phyloP scores from a whole-genome alignment of 1,140 invertebrate species.

The Whitmania pigra region DNA sequence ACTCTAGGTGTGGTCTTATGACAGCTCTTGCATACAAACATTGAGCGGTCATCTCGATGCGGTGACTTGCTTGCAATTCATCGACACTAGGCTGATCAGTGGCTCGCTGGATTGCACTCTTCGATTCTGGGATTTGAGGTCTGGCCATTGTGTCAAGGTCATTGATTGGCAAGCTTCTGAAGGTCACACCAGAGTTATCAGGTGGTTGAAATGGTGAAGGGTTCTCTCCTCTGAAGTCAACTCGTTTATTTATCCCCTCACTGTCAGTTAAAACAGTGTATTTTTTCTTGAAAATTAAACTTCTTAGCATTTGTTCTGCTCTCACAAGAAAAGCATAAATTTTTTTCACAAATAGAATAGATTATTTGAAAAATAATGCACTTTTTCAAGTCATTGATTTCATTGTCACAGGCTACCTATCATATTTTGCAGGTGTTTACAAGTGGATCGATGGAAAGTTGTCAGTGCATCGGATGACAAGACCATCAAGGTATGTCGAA shows the following conservation, averaged over 20 bases:
- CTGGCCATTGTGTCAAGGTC: conserved; percentile 45
- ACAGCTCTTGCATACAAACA: conserved; percentile 41
- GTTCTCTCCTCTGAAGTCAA: conserved; percentile 5
- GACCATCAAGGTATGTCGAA: conserved; percentile 45
- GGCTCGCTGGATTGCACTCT: conserved; percentile 47
- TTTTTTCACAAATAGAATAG: too few species aligned
- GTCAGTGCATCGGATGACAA: conserved; percentile 49
- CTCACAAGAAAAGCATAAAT: too few species aligned
- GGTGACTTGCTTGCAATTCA: conserved; percentile 47
- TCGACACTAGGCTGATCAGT: conserved; percentile 42
- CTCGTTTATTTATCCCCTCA: not conserved
- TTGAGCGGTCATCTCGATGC: conserved; percentile 45
- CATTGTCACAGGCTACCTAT: not conserved
- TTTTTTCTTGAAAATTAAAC: not conserved
- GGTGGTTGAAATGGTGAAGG: conserved; percentile 28
- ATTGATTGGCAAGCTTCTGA: conserved; percentile 50
- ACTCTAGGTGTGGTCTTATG: conserved; percentile 43
- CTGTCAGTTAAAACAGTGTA: not conserved
- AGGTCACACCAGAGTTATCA: conserved; percentile 47
- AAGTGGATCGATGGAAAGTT: conserved; percentile 46
- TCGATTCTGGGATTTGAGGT: conserved; percentile 45
- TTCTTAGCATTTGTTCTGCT: too few species aligned
- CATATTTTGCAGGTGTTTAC: conserved; percentile 40
- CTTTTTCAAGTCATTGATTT: not conserved
- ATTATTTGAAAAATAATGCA: too few species aligned